Percentiles rank a stretch among this genome's conserved stretches.
phyloP scores from a whole-genome alignment of 2,888 invertebrate genomes.

The Malachius bipustulatus region DNA sequence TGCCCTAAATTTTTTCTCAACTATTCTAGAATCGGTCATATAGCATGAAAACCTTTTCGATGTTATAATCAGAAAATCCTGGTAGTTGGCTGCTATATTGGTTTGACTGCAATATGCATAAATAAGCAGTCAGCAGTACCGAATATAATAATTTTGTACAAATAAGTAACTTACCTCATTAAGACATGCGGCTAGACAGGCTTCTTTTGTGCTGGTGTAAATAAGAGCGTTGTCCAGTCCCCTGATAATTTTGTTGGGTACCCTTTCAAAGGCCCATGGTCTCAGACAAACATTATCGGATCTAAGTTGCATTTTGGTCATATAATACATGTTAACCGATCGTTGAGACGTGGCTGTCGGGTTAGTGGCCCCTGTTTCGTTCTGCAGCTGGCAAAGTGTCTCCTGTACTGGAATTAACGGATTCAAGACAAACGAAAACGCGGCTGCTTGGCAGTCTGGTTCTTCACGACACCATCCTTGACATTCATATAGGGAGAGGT shows the following conservation, averaged over 20 bases:
- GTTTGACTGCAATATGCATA: too few species aligned
- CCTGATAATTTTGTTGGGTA: slow-evolving; percentile 83
- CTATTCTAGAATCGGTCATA: too few species aligned
- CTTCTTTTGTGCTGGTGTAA: slow-evolving; percentile 89
- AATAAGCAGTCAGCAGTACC: too few species aligned
- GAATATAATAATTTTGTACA: too few species aligned
- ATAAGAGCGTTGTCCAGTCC: slow-evolving; percentile 85
- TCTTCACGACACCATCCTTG: slow-evolving; percentile 93
- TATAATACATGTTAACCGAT: slow-evolving; percentile 87
- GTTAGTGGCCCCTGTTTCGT: slow-evolving; percentile 84
- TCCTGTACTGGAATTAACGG: slow-evolving; percentile 86
- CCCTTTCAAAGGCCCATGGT: slow-evolving; percentile 88
- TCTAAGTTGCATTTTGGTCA: slow-evolving; percentile 83
- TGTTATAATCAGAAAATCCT: too few species aligned
- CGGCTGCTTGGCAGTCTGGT: slow-evolving; percentile 81
- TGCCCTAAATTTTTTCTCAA: too few species aligned
- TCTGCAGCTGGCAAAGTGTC: slow-evolving; percentile 81
- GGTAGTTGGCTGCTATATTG: too few species aligned
- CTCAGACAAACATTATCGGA: slow-evolving; percentile 85
- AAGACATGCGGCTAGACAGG: slow-evolving; percentile 82
- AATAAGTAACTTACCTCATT: slow-evolving; percentile 65
- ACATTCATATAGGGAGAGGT: slow-evolving; percentile 84
- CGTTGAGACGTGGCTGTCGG: slow-evolving; percentile 73
- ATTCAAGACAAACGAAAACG: slow-evolving; percentile 87
- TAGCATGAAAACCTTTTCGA: too few species aligned